Conservation (phyloP, 2,113 vertebrate species). For the Micromys minutus region DNA sequence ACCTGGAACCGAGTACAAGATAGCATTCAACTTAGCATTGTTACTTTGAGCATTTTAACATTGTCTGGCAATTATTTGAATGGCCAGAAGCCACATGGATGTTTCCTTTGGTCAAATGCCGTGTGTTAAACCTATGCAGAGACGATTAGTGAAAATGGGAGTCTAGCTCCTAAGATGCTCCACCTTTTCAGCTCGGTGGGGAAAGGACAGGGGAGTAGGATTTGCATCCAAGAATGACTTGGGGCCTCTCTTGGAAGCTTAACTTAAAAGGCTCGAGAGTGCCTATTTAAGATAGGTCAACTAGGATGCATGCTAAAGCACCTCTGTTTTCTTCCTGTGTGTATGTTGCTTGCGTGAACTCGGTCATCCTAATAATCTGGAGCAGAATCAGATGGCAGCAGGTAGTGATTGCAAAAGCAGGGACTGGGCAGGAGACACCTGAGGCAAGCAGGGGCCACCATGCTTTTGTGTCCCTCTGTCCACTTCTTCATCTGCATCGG, state of each 20-base stretch:
- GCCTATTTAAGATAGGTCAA: not conserved
- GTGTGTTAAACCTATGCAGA: not conserved
- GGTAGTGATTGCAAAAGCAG: not conserved
- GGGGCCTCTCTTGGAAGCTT: not conserved
- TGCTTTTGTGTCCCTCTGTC: not conserved
- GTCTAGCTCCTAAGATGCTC: not conserved
- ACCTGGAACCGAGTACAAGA: constrained; percentile 13
- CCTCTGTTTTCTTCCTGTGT: not conserved
- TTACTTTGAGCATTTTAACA: constrained; percentile 36
- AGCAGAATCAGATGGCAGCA: not conserved
- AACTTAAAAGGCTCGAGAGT: not conserved
- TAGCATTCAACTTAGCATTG: not conserved
- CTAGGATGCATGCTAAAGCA: not conserved
- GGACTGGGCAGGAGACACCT: not conserved
- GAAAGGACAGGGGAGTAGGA: not conserved
- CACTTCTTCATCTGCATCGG: not conserved
- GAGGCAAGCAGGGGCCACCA: not conserved
- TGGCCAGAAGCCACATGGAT: not conserved
- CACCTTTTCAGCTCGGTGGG: not conserved
- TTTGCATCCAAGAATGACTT: not conserved
- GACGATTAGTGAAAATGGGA: not conserved
- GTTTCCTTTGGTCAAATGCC: not conserved
- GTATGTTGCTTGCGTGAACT: not conserved
- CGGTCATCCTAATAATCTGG: not conserved
- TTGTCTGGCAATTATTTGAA: constrained; percentile 13